These are phyloP conservation scores for Bujurquina vittata DNA, from an alignment of 2,113 vertebrate genomes.

Conservation along the genomic window DNA sequence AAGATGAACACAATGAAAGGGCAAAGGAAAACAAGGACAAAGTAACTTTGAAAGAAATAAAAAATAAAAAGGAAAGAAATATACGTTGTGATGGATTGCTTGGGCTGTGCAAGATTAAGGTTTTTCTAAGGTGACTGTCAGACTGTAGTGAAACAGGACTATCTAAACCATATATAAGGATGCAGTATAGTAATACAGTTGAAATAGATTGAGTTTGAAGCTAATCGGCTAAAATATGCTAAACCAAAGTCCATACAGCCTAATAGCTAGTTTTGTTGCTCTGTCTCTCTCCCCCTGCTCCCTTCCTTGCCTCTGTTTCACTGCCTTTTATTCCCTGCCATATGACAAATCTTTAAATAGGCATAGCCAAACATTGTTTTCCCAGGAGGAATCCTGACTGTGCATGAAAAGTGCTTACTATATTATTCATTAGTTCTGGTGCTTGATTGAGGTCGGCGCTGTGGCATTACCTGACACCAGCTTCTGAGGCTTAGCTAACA, in stretches of 20 bases:
- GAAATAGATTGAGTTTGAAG: background rate
- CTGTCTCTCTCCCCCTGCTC: background rate
- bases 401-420: conserved; percentile 67
- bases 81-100: background rate
- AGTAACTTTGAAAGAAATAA: background rate
- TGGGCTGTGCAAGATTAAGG: background rate
- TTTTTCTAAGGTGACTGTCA: background rate
- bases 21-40: background rate
- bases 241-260: background rate
- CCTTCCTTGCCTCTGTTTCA: conserved; percentile 23
- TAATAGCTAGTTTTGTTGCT: background rate
- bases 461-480: conserved; percentile 54
- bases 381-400: conserved; percentile 57
- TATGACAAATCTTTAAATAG: conserved; percentile 77
- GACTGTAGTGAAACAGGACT: background rate
- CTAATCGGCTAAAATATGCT: background rate
- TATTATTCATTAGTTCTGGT: conserved; percentile 76
- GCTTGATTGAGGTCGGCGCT: conserved; percentile 71
- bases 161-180: background rate
- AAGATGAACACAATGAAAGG: background rate
- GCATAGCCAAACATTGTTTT: conserved; percentile 72
- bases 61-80: background rate
- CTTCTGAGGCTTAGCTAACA: conserved; percentile 52
- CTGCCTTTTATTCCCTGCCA: conserved; percentile 31
- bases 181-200: background rate